Evolutionary conservation across 2,113 vertebrate genomes (phyloP), one percentile per base, ranked within the genome.

Genomic region (Mus pahari): DNA sequence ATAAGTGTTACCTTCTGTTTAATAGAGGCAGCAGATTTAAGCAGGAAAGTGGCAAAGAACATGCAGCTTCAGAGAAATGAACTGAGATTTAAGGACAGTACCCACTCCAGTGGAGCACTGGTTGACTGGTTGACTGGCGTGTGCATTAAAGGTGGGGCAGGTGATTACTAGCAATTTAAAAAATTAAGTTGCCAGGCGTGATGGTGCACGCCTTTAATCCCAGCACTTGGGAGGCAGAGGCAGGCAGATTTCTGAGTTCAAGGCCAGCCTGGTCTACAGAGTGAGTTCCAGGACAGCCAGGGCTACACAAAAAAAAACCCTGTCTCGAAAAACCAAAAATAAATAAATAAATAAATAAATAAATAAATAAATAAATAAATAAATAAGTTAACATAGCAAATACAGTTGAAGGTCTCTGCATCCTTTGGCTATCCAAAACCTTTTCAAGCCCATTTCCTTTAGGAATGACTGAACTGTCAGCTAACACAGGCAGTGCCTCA

Each of bases 381-480:
- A 60, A 92, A 5, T 70, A 60, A 53, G 12, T 75, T 92, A 90
- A 66, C 33, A 68, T 83, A 94, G 86, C 7, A 89, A 90, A 64
- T 77, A 77, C 10, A 24, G 13, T 26, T 22, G 70, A 77, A 60
- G 39, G 90, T 45, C 60, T 81, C 31, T 64, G 39, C 33, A 66
- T 91, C 70, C 28, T 77, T 64, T 92, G 62, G 28, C 33, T 14
- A n/a, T 68, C 73, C 22, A 50, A 87, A 90, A 78, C 7, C 62
- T 89, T 89, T 95, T 33, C 31, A 89, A 96, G 45, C 86, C 5
- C 58, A 78, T 73, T 77, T 91, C 31, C 24, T 2, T 94, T 64
- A 94, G 58, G 42, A 95, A 64, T 73, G 17, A 66, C 26, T 28
- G 48, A 84, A 89, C 66, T 75, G 4, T 62, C 75, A 92, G 48